Evolutionary conservation across 2,888 invertebrate species (phyloP).

Genomic region (Pristionchus arcanus): DNA sequence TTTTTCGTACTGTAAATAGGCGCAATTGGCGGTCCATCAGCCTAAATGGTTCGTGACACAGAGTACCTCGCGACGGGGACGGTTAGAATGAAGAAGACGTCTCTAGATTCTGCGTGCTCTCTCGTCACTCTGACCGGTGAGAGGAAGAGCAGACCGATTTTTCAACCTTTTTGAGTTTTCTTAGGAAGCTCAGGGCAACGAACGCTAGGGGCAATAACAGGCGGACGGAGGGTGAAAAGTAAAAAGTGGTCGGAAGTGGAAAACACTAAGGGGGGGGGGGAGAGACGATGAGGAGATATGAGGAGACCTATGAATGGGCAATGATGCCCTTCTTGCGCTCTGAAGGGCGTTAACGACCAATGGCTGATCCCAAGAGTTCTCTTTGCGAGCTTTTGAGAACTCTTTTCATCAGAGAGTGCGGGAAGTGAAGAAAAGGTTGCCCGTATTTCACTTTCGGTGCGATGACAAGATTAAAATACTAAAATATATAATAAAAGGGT

Average conservation of each 20-base stretch:
- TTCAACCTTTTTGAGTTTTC: neutral
- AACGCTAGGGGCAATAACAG: neutral
- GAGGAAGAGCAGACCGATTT: too few relatives aligned
- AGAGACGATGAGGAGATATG: too few relatives aligned
- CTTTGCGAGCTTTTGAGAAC: too few relatives aligned
- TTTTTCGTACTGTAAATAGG: neutral
- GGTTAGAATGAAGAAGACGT: neutral
- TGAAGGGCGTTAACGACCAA: too few relatives aligned
- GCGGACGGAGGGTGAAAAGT: neutral
- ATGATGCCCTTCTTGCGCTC: neutral
- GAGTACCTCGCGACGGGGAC: neutral
- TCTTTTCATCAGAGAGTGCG: too few relatives aligned
- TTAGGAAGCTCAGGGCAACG: neutral
- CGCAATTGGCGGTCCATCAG: neutral
- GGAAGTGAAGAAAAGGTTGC: too few relatives aligned
- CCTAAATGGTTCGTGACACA: neutral
- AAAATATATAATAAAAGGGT: neutral
- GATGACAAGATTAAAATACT: neutral
- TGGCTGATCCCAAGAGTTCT: too few relatives aligned
- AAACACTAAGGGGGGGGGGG: neutral
- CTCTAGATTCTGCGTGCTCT: too few relatives aligned
- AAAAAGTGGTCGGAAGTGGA: constrained; percentile 1
- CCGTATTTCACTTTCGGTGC: neutral
- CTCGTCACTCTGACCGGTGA: too few relatives aligned
- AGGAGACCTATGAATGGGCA: neutral